Base-by-base conservation (phyloP, 2,113 vertebrate species). In the Albula goreensis region DNA sequence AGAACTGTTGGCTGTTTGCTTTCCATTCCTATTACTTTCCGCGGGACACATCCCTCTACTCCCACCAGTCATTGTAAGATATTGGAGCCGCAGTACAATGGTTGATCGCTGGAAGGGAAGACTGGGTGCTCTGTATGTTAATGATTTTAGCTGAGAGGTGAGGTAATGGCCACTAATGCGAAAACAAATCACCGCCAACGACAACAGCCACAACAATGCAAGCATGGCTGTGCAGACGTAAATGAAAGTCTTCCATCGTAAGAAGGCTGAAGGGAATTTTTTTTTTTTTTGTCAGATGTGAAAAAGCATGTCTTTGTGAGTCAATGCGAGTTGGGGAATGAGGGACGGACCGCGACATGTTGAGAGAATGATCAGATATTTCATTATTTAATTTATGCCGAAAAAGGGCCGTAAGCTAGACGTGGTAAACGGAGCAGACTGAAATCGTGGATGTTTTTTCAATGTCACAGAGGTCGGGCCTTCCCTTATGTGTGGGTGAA, bases 11-110 rank as follows among this genome's bases (percentile, higher is more conserved):
- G 85, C 82, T 91, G 78, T 85, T 92, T 88, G 89, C 89, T 88
- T 92, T 88, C 86, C 74, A 90, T 86, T 87, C 52, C 86, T 63
- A 91, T 93, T 90, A 91, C 88, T 93, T 88, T 91, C 82, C 88
- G 87, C 88, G 79, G 85, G 86, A 89, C 85, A 85, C 82, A 85
- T 87, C 88, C 86, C 89, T 85, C 82, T 80, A 48, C 84, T 79
- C 86, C 80, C 60, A 86, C 74, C 22, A 88, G 86, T 89, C 88
- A 84, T 49, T 77, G 82, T 87, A 86, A 92, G 86, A 86, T 87
- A 89, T 87, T 89, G 80, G 86, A 91, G 89, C 77, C 85, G 81
- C 83, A 85, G 63, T 74, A 50, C 82, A 79, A 57, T 52, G 52
- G 63, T 9, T 49, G 85, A 85, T 82, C 74, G 83, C 83, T 81